Conservation (phyloP, 2,113 vertebrate genomes). For the Clarias gariepinus region DNA sequence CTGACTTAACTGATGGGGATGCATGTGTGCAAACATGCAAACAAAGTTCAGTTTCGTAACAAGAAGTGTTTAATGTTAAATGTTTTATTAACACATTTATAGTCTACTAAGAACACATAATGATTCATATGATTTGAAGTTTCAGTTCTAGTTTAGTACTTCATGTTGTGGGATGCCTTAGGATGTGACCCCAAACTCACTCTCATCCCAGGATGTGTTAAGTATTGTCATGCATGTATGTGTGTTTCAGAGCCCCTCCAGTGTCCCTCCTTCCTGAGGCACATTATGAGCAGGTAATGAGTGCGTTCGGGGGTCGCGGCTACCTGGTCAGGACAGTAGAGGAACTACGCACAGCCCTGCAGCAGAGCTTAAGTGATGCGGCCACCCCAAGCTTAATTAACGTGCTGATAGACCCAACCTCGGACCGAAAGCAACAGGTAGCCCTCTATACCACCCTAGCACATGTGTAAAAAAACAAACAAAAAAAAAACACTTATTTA, state of each 20-base stretch:
- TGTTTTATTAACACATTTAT: neutral
- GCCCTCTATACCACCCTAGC: neutral
- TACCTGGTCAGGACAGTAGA: constrained; percentile 86
- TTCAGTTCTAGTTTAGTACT: too few relatives aligned
- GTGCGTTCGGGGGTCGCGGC: constrained; percentile 88
- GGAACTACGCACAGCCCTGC: constrained; percentile 80
- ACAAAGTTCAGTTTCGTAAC: neutral
- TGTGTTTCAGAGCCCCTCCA: constrained; percentile 79
- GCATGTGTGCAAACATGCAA: neutral
- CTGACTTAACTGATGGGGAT: neutral
- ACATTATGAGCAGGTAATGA: constrained; percentile 89
- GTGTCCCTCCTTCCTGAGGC: constrained; percentile 87
- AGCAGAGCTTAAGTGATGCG: constrained; percentile 76
- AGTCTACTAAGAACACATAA: too few relatives aligned
- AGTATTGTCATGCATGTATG: neutral
- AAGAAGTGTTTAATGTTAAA: neutral
- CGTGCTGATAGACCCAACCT: constrained; percentile 87
- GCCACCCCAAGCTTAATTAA: constrained; percentile 86
- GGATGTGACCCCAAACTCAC: neutral
- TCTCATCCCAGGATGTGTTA: neutral
- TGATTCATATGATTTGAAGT: too few relatives aligned
- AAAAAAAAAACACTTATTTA: neutral
- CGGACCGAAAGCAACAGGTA: constrained; percentile 90
- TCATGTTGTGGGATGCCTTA: too few relatives aligned
- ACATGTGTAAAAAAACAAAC: neutral